phyloP scores from a whole-genome alignment of 2,797 vertebrate species.

The Poeciliopsis presidionis region DNA sequence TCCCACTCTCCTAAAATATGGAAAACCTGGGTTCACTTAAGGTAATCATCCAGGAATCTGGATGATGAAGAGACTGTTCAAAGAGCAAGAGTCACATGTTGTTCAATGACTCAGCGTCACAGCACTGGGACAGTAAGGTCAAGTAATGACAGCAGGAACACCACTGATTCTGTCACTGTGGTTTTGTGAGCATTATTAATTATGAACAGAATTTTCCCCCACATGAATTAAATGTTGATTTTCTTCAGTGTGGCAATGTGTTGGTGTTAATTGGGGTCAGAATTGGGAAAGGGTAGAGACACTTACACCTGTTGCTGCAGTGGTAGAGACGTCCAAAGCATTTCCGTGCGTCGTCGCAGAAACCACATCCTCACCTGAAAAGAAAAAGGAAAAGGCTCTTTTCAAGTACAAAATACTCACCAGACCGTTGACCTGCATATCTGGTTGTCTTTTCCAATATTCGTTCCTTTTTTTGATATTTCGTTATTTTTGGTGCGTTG shows the following conservation, averaged over 20 bases:
- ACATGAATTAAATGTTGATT: neutral
- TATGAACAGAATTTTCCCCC: neutral
- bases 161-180: neutral
- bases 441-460: slow-evolving; percentile 11
- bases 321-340: slow-evolving; percentile 53
- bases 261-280: neutral
- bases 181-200: neutral
- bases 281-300: neutral
- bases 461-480: slow-evolving; percentile 20
- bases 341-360: slow-evolving; percentile 63
- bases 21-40: neutral
- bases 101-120: neutral
- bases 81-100: neutral
- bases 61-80: neutral
- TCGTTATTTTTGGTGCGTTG: slow-evolving; percentile 21
- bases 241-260: neutral
- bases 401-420: slow-evolving; percentile 14
- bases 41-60: neutral
- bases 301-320: slow-evolving; percentile 73
- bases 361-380: slow-evolving; percentile 67
- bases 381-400: slow-evolving; percentile 27
- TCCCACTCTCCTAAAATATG: neutral
- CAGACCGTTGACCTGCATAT: neutral
- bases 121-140: neutral
- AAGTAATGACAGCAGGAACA: neutral